phyloP scores from a whole-genome alignment of 2,888 invertebrate genomes.

The Mylabris sibirica region DNA sequence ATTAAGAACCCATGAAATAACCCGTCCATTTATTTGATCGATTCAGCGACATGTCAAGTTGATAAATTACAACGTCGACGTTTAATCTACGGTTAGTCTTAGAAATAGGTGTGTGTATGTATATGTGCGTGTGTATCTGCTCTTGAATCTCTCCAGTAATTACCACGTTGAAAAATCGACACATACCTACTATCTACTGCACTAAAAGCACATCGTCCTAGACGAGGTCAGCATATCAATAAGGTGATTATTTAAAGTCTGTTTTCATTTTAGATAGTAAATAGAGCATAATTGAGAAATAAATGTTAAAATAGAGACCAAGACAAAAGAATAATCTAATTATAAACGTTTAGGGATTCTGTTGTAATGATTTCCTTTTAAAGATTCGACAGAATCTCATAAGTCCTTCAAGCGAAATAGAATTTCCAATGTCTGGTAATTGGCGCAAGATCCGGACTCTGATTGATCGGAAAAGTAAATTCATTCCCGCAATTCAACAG shows the following conservation, averaged over 20 bases:
- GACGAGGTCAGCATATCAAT: not conserved
- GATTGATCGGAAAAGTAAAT: slow-evolving; percentile 51
- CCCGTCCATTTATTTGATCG: slow-evolving; percentile 36
- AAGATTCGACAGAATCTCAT: slow-evolving; percentile 1
- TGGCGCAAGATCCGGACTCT: slow-evolving; percentile 47
- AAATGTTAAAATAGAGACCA: not conserved
- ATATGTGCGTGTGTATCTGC: slow-evolving; percentile 3
- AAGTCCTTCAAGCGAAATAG: slow-evolving; percentile 37
- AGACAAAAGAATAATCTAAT: slow-evolving; percentile 9
- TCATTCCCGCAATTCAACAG: slow-evolving; percentile 45
- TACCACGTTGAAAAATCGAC: slow-evolving; percentile 20
- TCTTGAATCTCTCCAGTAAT: slow-evolving; percentile 26
- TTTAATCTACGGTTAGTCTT: slow-evolving; percentile 35
- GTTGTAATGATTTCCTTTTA: slow-evolving; percentile 9
- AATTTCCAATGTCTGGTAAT: slow-evolving; percentile 48
- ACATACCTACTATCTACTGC: not conserved
- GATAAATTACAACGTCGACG: slow-evolving; percentile 40
- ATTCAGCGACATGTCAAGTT: slow-evolving; percentile 35
- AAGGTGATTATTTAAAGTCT: not conserved
- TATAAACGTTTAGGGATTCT: not conserved
- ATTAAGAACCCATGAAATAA: slow-evolving; percentile 37
- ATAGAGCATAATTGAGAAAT: not conserved
- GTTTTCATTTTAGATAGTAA: not conserved
- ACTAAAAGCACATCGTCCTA: not conserved
- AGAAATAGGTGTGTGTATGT: not conserved